Conservation (phyloP, 2,113 vertebrate genomes). For the Chlorodrepanis virens region DNA sequence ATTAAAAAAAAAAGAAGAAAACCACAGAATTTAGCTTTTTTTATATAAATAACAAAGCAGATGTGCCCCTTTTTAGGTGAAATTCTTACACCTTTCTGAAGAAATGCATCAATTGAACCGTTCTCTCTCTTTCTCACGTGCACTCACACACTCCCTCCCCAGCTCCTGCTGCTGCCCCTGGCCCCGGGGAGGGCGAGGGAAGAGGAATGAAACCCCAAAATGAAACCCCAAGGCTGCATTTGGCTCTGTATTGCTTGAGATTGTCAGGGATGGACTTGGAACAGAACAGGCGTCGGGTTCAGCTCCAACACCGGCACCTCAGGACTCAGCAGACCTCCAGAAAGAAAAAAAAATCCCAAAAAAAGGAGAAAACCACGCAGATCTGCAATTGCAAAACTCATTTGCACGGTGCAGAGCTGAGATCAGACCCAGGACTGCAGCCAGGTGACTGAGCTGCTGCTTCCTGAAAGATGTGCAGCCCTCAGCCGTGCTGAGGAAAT, state of each 20-base stretch:
- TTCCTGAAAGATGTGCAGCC: background rate
- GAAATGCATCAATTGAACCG: slow-evolving; percentile 79
- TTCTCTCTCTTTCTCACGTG: slow-evolving; percentile 46
- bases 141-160: slow-evolving; percentile 46
- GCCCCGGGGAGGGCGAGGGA: slow-evolving; percentile 28
- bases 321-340: background rate
- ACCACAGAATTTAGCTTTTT: slow-evolving; percentile 75
- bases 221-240: slow-evolving; percentile 31
- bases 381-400: background rate
- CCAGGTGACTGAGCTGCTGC: background rate
- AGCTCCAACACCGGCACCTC: background rate
- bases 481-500: background rate
- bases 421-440: background rate
- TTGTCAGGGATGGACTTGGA: slow-evolving; percentile 47
- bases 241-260: slow-evolving; percentile 74
- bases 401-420: background rate
- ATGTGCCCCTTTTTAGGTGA: slow-evolving; percentile 81
- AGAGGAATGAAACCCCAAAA: slow-evolving; percentile 23
- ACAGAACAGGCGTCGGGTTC: slow-evolving; percentile 41
- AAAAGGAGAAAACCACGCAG: background rate
- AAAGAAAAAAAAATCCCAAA: background rate
- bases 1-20: slow-evolving; percentile 28
- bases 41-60: slow-evolving; percentile 82
- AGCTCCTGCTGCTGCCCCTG: slow-evolving; percentile 13
- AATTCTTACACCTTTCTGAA: slow-evolving; percentile 83